Evolutionary conservation across 2,797 vertebrate genomes (phyloP).

Genomic region (Catamblyrhynchus diadema): DNA sequence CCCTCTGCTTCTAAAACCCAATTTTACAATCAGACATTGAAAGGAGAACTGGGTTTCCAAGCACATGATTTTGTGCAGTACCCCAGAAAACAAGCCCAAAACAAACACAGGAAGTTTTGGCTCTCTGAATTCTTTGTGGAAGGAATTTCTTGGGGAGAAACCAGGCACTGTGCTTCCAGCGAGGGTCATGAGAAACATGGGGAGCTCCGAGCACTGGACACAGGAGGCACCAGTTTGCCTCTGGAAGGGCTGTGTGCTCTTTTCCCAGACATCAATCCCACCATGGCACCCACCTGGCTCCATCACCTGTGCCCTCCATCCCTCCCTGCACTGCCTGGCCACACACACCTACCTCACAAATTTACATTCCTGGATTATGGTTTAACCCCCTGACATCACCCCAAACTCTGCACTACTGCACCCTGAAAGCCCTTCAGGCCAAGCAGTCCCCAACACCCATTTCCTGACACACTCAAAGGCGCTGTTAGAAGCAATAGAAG

Average conservation of each 20-base stretch:
- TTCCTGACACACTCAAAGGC: not conserved
- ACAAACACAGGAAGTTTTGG: not conserved
- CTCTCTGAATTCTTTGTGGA: not conserved
- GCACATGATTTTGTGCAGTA: not conserved
- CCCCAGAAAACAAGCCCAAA: not conserved
- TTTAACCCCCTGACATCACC: not conserved
- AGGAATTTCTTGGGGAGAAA: not conserved
- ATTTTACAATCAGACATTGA: not conserved
- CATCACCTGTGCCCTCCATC: not conserved
- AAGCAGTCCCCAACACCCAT: not conserved
- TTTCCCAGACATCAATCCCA: accelerated
- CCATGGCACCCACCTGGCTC: accelerated
- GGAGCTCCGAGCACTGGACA: not conserved
- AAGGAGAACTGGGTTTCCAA: not conserved
- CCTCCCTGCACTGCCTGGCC: accelerated
- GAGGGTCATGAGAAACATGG: accelerated
- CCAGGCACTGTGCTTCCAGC: not conserved
- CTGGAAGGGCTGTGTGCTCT: not conserved
- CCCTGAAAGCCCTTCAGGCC: not conserved
- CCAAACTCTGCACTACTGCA: not conserved
- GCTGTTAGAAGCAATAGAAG: not conserved
- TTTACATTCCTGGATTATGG: not conserved
- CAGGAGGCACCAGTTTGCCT: not conserved
- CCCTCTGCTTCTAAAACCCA: not conserved
- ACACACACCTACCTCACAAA: accelerated